phyloP scores from a whole-genome alignment of 2,888 invertebrate species.

The Hypsopygia costalis region DNA sequence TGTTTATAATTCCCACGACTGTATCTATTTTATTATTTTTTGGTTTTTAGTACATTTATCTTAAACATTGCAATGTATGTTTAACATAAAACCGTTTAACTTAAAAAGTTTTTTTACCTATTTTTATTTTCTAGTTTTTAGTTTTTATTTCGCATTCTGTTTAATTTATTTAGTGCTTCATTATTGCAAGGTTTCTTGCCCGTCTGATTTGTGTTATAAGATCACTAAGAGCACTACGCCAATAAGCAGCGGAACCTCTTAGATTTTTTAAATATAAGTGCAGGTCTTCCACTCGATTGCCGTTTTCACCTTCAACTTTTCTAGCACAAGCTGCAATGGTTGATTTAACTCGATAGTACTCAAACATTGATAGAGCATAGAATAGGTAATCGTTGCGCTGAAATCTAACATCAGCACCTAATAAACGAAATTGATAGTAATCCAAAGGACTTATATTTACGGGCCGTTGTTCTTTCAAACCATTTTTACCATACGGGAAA shows the following conservation, averaged over 20 bases:
- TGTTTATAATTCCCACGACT: too few relatives aligned
- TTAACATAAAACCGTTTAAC: too few relatives aligned
- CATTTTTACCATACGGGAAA: constrained; percentile 26
- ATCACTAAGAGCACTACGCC: constrained; percentile 18
- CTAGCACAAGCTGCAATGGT: constrained; percentile 9
- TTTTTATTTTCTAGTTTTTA: too few relatives aligned
- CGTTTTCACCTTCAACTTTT: constrained; percentile 1
- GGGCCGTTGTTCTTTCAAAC: constrained; percentile 20
- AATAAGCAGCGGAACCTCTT: constrained; percentile 18
- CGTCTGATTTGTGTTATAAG: constrained; percentile 21
- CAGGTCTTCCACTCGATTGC: constrained; percentile 1
- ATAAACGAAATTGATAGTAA: constrained; percentile 14
- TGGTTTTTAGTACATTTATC: too few relatives aligned
- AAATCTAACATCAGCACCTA: constrained; percentile 5
- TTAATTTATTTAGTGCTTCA: too few relatives aligned
- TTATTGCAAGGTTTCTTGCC: too few relatives aligned
- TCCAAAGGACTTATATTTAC: constrained; percentile 13
- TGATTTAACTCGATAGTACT: constrained; percentile 11
- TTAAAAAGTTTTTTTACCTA: too few relatives aligned
- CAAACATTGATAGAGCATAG: constrained; percentile 13
- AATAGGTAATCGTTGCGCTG: constrained; percentile 12
- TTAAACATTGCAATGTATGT: too few relatives aligned
- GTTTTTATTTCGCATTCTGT: too few relatives aligned
- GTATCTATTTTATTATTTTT: too few relatives aligned
- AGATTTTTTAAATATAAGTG: constrained; percentile 12